phyloP scores from a whole-genome alignment of 2,797 vertebrate genomes.

The Rhinichthys osculus region DNA sequence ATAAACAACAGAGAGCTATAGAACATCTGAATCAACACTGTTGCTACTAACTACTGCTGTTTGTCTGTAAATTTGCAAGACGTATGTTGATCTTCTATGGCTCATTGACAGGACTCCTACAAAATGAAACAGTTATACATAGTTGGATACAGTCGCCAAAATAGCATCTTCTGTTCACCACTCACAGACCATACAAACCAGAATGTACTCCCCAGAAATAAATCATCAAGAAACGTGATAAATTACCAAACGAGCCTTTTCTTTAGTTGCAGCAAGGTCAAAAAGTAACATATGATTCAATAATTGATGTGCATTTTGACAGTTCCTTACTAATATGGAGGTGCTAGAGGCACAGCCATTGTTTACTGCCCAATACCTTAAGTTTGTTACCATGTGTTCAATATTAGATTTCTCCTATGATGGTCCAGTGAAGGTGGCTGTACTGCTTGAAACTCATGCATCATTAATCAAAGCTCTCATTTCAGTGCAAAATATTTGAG shows the following conservation, averaged over 20 bases:
- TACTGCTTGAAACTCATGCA: conserved; percentile 66
- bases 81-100: conserved; percentile 19
- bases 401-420: conserved; percentile 69
- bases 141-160: conserved; percentile 38
- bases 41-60: conserved; percentile 20
- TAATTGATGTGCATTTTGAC: conserved; percentile 69
- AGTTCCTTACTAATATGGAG: conserved; percentile 64
- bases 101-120: conserved; percentile 14
- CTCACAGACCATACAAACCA: conserved; percentile 63
- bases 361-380: conserved; percentile 51
- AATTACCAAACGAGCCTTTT: conserved; percentile 60
- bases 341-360: conserved; percentile 39
- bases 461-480: conserved; percentile 64
- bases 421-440: conserved; percentile 75
- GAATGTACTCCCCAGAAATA: conserved; percentile 68
- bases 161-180: conserved; percentile 64
- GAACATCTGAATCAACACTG: conserved; percentile 12
- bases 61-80: conserved; percentile 13
- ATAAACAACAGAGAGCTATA: conserved; percentile 7
- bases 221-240: conserved; percentile 66
- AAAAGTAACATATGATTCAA: conserved; percentile 51
- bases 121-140: conserved; percentile 25
- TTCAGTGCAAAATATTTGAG: conserved; percentile 25
- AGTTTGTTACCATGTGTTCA: conserved; percentile 55
- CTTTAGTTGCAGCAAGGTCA: conserved; percentile 35